Percentiles rank a stretch among this genome's conserved stretches.
phyloP scores from a whole-genome alignment of 2,888 invertebrate species.

The Globia sparganii region DNA sequence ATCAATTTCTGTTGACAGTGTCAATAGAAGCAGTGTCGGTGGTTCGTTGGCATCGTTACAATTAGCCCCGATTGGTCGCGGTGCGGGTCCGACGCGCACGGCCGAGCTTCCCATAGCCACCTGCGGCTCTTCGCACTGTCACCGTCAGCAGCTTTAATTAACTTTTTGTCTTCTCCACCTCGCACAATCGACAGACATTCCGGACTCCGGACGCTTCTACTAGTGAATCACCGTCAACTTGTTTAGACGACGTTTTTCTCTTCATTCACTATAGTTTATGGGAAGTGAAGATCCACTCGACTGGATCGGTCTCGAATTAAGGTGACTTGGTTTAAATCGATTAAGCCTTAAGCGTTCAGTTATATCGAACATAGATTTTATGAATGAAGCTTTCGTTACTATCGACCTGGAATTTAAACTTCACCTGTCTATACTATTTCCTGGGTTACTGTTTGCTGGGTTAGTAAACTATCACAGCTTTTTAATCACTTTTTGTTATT shows the following conservation, averaged over 20 bases:
- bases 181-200: slow-evolving; percentile 82
- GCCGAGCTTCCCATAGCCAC: slow-evolving; percentile 89
- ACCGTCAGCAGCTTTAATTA: slow-evolving; percentile 84
- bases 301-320: slow-evolving; percentile 62
- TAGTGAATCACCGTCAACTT: slow-evolving; percentile 70
- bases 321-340: slow-evolving; percentile 59
- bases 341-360: slow-evolving; percentile 50
- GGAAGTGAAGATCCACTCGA: slow-evolving; percentile 66
- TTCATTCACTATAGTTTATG: slow-evolving; percentile 70
- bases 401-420: not conserved
- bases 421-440: not conserved
- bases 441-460: not conserved
- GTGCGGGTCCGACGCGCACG: slow-evolving; percentile 87
- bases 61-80: slow-evolving; percentile 89
- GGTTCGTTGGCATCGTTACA: slow-evolving; percentile 79
- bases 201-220: slow-evolving; percentile 74
- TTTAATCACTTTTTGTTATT: slow-evolving; percentile 5
- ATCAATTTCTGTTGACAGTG: slow-evolving; percentile 61
- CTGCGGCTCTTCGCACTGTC: slow-evolving; percentile 79
- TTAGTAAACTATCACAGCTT: not conserved
- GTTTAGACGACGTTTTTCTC: slow-evolving; percentile 63
- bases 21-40: slow-evolving; percentile 67
- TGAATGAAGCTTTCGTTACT: slow-evolving; percentile 49
- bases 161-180: slow-evolving; percentile 84
- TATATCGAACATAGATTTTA: slow-evolving; percentile 42